A percentile compares a stretch with the other conserved stretches of the same genome.
Evolutionary conservation across 2,888 invertebrate species (phyloP).

Genomic region (Hirtodrosophila histrioides): DNA sequence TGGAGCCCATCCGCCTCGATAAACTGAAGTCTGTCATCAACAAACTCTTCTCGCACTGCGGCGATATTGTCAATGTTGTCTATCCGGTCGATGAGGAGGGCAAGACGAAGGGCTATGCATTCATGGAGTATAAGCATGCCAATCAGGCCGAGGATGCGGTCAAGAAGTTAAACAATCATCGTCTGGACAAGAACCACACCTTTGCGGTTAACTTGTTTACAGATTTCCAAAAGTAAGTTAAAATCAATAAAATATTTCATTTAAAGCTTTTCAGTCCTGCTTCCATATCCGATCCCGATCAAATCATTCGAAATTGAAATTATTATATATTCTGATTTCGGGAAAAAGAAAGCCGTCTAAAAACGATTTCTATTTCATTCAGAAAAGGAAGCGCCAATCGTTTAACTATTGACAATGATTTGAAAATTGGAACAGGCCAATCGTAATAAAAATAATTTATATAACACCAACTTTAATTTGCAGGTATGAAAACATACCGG

Average conservation of each 20-base stretch:
- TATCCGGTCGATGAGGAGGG: conserved; percentile 93
- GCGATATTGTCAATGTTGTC: conserved; percentile 93
- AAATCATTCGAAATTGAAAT: too few species aligned
- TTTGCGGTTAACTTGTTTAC: conserved; percentile 97
- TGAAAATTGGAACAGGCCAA: conserved; percentile 40
- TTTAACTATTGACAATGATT: neutral
- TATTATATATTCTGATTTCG: too few species aligned
- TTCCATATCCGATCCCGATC: too few species aligned
- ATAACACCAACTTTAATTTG: neutral
- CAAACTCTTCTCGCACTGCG: conserved; percentile 96
- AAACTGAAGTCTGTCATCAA: conserved; percentile 96
- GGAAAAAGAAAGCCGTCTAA: too few species aligned
- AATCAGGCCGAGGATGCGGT: conserved; percentile 95
- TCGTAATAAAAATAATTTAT: neutral
- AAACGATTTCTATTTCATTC: too few species aligned
- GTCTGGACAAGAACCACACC: conserved; percentile 97
- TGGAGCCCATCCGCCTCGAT: conserved; percentile 95
- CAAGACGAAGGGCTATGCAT: conserved; percentile 95
- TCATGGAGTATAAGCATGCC: conserved; percentile 94
- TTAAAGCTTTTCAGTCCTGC: too few species aligned
- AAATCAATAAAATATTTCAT: too few species aligned
- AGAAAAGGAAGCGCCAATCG: too few species aligned
- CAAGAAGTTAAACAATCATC: conserved; percentile 94
- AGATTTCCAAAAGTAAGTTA: conserved; percentile 94
- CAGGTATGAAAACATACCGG: conserved; percentile 93